Conservation (phyloP, 2,113 vertebrate species). For the Chloropsis hardwickii region DNA sequence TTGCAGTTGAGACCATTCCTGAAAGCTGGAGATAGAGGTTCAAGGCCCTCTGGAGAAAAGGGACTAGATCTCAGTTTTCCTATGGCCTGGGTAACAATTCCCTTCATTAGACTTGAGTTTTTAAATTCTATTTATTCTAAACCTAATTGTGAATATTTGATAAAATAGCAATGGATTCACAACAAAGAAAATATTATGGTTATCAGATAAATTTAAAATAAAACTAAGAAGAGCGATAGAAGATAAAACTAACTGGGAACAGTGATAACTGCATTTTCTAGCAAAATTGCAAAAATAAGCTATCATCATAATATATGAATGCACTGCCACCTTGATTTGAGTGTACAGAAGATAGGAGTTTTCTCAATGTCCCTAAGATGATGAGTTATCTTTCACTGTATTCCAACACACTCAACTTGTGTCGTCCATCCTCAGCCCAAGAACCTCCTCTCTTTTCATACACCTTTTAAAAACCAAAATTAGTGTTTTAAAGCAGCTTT, state of each 20-base stretch:
- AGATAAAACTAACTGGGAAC: background rate
- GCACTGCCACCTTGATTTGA: background rate
- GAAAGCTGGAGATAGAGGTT: background rate
- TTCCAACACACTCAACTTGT: background rate
- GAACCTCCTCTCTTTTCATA: background rate
- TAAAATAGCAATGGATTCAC: background rate
- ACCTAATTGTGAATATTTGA: background rate
- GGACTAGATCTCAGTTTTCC: background rate
- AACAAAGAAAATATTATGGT: background rate
- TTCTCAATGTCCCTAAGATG: background rate
- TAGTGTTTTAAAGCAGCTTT: background rate
- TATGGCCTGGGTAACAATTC: background rate
- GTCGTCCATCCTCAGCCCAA: background rate
- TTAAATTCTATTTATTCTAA: background rate
- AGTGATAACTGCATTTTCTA: background rate
- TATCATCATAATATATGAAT: background rate
- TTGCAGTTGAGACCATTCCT: background rate
- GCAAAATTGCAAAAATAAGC: background rate
- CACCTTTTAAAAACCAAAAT: background rate
- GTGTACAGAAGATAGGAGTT: background rate
- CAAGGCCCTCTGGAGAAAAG: background rate
- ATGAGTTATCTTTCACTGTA: background rate
- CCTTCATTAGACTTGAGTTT: background rate
- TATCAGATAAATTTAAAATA: background rate
- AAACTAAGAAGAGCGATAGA: background rate